phyloP scores from a whole-genome alignment of 2,113 vertebrate genomes.

The Pteronura brasiliensis region DNA sequence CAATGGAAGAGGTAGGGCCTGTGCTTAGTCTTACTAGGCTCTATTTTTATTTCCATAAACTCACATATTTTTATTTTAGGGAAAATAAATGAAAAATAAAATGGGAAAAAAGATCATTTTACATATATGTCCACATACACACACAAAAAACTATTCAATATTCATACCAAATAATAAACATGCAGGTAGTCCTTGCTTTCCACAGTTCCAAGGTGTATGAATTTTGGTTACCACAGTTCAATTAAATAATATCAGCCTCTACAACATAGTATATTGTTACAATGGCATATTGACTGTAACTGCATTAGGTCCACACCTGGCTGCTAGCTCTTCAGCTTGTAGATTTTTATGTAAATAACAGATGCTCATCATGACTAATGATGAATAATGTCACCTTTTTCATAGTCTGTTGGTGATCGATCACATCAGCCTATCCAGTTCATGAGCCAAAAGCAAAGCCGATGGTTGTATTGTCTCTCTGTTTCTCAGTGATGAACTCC shows the following conservation, averaged over 20 bases:
- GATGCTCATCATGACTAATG: not conserved
- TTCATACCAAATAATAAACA: not conserved
- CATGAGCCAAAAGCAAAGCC: fast-evolving
- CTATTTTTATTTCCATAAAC: constrained; percentile 22
- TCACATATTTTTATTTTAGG: constrained; percentile 40
- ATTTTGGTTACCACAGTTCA: not conserved
- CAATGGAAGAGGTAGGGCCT: not conserved
- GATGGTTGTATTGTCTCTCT: not conserved
- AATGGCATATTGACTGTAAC: not conserved
- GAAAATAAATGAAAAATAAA: not conserved
- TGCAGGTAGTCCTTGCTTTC: not conserved
- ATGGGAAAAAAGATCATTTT: not conserved
- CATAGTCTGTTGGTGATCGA: not conserved
- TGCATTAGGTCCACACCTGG: not conserved
- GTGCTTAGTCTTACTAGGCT: not conserved
- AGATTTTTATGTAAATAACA: not conserved
- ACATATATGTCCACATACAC: not conserved
- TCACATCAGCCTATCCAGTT: not conserved
- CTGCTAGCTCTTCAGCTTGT: not conserved
- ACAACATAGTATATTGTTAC: not conserved
- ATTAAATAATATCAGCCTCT: not conserved
- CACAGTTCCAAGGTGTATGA: not conserved
- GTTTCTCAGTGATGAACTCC: not conserved
- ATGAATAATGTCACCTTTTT: not conserved
- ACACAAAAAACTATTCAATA: not conserved